Evolutionary conservation across 1,140 invertebrate species (phyloP), one percentile per base, ranked within the genome.

Genomic region (Papilio xuthus): DNA sequence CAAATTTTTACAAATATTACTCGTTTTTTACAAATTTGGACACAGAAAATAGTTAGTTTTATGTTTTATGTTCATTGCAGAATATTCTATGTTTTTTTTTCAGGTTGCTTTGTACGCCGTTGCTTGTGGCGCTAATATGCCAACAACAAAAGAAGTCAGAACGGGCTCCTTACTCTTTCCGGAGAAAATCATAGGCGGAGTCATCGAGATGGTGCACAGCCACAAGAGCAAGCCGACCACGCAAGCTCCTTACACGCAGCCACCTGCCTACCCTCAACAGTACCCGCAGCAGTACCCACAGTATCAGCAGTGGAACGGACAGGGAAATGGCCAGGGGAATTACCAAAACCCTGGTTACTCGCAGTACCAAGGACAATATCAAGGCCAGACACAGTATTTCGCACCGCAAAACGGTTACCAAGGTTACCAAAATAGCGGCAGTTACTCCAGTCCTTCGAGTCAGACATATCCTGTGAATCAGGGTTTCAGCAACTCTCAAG

Each of bases 181-280:
- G 0, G 92, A 93, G 76, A 92, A 92, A 78, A 91, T 93, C 18
- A 89, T 93, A 12, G 90, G 89, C 9, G 89, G 91, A 8, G 89
- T 93, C 15, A 93, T 93, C 18, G 91, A 93, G 70, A 89, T 92
- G 4, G 90, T 92, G 2, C 90, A 92, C 44, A 90, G 84, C 37
- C 91, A 93, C 73, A 93, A 93, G 80, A 89, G 89, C 79, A 92
- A 92, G 37, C 89, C 90, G 0, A 50, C 78, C 0, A 75, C 80
- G 0, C 85, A 85, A 72, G 81, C 79, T 18, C 69, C 76, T 32
- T 86, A 82, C 53, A 79, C 80, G 20, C 82, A 80, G 41, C 71
- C 32, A 60, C 89, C 84, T 47, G 79, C 73, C 8, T 86, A 85
- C 28, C 88, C 85, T 26, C 81, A 81, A 42, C 87, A 85, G n/a